phyloP scores from a whole-genome alignment of 2,888 invertebrate genomes.

The Scaptomyza polygonia region DNA sequence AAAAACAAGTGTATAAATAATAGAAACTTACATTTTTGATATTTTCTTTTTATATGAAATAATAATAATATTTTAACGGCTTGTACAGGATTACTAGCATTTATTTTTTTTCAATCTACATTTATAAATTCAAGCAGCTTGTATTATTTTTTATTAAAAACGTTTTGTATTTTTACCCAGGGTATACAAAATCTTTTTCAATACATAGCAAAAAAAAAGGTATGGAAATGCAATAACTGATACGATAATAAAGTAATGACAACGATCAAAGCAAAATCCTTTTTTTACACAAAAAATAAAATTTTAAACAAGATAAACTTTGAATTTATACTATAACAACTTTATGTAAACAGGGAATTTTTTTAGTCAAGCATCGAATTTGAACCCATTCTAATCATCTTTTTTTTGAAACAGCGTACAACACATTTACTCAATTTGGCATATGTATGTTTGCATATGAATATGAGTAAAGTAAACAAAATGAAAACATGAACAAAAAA shows the following conservation, averaged over 20 bases:
- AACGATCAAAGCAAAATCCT: not conserved
- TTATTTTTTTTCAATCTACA: conserved; percentile 55
- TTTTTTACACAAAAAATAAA: too few relatives aligned
- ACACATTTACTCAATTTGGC: conserved; percentile 10
- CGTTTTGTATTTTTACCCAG: too few relatives aligned
- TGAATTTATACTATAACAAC: too few relatives aligned
- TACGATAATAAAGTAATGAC: too few relatives aligned
- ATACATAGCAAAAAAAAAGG: too few relatives aligned
- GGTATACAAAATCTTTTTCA: too few relatives aligned
- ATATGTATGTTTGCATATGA: conserved; percentile 7
- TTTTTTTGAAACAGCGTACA: not conserved
- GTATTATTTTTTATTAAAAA: not conserved
- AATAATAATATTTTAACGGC: conserved; percentile 12
- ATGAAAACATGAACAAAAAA: conserved; percentile 6
- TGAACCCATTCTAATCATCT: too few relatives aligned
- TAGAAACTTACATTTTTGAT: not conserved
- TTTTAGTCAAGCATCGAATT: not conserved
- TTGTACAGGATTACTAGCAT: conserved; percentile 16
- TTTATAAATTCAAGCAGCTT: conserved; percentile 26
- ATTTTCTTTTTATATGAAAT: not conserved
- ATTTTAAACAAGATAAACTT: too few relatives aligned
- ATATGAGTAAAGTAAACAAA: not conserved
- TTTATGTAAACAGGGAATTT: not conserved
- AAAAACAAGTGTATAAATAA: not conserved
- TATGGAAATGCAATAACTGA: too few relatives aligned